A percentile compares a stretch with the other conserved stretches of the same genome.
These are phyloP conservation scores for Drosophila austrosaltans DNA, from an alignment of 2,888 invertebrate species.

Conservation along the genomic window DNA sequence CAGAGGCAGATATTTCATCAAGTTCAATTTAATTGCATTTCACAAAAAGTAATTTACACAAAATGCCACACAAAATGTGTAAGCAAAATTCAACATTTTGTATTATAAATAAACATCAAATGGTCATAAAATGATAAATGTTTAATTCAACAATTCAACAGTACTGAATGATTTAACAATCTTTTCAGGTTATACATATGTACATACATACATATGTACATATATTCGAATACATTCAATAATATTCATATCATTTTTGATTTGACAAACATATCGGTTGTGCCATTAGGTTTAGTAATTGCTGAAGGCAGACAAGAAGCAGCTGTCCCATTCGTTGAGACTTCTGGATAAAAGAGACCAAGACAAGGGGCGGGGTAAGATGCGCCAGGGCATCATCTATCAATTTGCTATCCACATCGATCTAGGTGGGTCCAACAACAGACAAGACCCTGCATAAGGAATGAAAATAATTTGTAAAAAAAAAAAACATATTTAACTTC, in stretches of 20 bases:
- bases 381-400: constrained; percentile 32
- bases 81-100: constrained; percentile 24
- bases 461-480: constrained; percentile 44
- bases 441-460: constrained; percentile 47
- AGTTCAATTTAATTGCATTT: constrained; percentile 55
- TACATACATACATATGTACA: too few species aligned
- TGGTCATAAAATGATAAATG: constrained; percentile 13
- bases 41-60: constrained; percentile 34
- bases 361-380: neutral
- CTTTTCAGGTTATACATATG: neutral
- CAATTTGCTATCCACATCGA: constrained; percentile 41
- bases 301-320: constrained; percentile 3
- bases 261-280: neutral
- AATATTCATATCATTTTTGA: constrained; percentile 12
- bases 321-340: constrained; percentile 40
- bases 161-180: neutral
- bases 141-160: constrained; percentile 3
- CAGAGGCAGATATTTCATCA: constrained; percentile 25
- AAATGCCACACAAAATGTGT: constrained; percentile 34
- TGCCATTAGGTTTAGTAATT: constrained; percentile 13
- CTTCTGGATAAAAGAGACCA: constrained; percentile 22
- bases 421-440: constrained; percentile 23
- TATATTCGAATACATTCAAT: neutral
- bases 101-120: constrained; percentile 28
- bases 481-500: neutral